Conservation (phyloP, 2,113 vertebrate species). For the Corydoras sp. region DNA sequence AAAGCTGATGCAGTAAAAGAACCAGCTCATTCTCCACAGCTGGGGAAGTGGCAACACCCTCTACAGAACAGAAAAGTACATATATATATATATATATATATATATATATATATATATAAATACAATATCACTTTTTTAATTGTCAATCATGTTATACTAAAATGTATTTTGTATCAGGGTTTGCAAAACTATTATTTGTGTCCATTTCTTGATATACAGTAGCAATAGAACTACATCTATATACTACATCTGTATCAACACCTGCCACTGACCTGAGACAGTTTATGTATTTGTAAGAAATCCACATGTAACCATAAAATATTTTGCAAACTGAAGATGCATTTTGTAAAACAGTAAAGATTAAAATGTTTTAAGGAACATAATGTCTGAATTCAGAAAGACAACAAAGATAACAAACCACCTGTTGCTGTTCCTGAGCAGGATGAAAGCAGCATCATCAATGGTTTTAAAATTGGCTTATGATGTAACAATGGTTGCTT, state of each 20-base stretch:
- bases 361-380: neutral
- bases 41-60: slow-evolving; percentile 31
- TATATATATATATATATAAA: neutral
- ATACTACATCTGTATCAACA: too few species aligned
- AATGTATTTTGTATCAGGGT: too few species aligned
- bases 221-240: too few species aligned
- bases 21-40: slow-evolving; percentile 83
- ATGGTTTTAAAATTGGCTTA: slow-evolving; percentile 87
- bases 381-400: neutral
- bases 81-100: neutral
- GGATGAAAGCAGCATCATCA: slow-evolving; percentile 95
- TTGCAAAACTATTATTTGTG: too few species aligned
- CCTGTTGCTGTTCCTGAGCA: slow-evolving; percentile 63
- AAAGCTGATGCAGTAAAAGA: slow-evolving; percentile 86
- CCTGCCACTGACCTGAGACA: too few species aligned
- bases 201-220: too few species aligned
- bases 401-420: too few species aligned
- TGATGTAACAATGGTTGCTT: slow-evolving; percentile 91
- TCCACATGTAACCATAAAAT: too few species aligned
- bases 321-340: too few species aligned
- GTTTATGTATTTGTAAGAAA: too few species aligned
- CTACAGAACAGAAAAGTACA: slow-evolving; percentile 28
- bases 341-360: neutral
- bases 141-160: too few species aligned
- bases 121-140: too few species aligned